Percentiles rank a stretch among this genome's conserved stretches.
phyloP scores from a whole-genome alignment of 2,888 invertebrate genomes.

The Fabriciana adippe region DNA sequence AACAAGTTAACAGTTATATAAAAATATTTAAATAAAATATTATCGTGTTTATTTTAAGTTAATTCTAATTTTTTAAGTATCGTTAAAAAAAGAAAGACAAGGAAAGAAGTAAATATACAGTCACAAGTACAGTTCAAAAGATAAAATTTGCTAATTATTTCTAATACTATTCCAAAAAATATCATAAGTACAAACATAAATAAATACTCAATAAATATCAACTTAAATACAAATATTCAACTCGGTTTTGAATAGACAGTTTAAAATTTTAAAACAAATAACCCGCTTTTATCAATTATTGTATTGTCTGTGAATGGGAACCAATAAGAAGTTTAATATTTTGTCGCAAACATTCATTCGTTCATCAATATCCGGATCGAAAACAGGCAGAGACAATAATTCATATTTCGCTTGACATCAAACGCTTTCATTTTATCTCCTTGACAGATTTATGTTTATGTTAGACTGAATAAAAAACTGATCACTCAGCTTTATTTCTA shows the following conservation, averaged over 20 bases:
- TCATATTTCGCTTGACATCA: slow-evolving; percentile 30
- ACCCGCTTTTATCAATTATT: too few relatives aligned
- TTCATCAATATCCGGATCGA: not conserved
- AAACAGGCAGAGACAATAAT: slow-evolving; percentile 31
- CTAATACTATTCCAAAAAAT: too few relatives aligned
- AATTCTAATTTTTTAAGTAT: not conserved
- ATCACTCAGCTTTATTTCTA: slow-evolving; percentile 6
- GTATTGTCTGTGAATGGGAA: too few relatives aligned
- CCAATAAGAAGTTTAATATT: not conserved
- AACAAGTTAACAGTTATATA: not conserved
- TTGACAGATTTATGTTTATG: slow-evolving; percentile 17
- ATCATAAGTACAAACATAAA: too few relatives aligned
- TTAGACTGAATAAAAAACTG: slow-evolving; percentile 17
- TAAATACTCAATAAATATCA: too few relatives aligned
- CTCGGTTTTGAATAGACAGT: too few relatives aligned
- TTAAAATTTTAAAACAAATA: too few relatives aligned
- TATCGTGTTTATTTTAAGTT: not conserved
- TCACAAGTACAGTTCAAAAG: too few relatives aligned
- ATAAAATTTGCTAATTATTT: too few relatives aligned
- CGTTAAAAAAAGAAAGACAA: too few relatives aligned
- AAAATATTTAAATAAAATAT: not conserved
- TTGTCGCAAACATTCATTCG: not conserved
- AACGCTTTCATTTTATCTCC: slow-evolving; percentile 5
- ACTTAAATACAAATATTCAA: too few relatives aligned
- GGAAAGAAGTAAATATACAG: too few relatives aligned